These are phyloP conservation scores for Pimpla rufipes DNA, from an alignment of 2,888 invertebrate genomes.

Conservation along the genomic window DNA sequence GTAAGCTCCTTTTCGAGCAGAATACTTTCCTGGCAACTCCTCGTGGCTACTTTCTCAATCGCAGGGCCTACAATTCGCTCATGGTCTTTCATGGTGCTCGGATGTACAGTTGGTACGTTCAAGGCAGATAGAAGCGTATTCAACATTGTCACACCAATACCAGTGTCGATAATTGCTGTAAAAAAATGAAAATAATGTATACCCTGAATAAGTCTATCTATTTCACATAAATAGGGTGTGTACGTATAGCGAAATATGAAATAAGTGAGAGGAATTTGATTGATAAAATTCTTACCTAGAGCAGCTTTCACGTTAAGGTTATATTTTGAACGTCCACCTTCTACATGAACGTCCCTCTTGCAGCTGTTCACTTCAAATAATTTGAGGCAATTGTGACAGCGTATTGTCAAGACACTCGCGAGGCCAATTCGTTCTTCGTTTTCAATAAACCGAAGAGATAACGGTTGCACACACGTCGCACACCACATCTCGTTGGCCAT, in stretches of 20 bases:
- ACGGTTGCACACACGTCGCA: slow-evolving; percentile 31
- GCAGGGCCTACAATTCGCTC: neutral
- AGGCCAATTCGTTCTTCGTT: slow-evolving; percentile 40
- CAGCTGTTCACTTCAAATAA: slow-evolving; percentile 15
- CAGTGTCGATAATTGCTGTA: neutral
- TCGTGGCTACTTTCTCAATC: neutral
- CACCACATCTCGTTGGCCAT: slow-evolving; percentile 45
- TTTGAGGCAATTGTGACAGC: slow-evolving; percentile 16
- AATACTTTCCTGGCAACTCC: neutral
- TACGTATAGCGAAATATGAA: too few species aligned
- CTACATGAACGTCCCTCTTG: slow-evolving; percentile 7
- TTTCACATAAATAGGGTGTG: too few species aligned
- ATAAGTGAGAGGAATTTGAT: neutral
- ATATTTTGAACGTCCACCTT: slow-evolving; percentile 21
- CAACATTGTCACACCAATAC: neutral
- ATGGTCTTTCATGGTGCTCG: neutral
- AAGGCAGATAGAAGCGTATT: neutral
- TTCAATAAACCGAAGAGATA: slow-evolving; percentile 35
- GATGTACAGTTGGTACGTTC: neutral
- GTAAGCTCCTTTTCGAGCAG: neutral
- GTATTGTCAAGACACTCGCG: slow-evolving; percentile 42
- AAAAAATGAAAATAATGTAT: neutral
- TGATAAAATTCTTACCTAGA: slow-evolving; percentile 11
- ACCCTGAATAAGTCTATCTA: too few species aligned
- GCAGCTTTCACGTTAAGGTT: slow-evolving; percentile 32